Base-by-base conservation (phyloP, 2,113 vertebrate genomes). In the Paramisgurnus dabryanus region DNA sequence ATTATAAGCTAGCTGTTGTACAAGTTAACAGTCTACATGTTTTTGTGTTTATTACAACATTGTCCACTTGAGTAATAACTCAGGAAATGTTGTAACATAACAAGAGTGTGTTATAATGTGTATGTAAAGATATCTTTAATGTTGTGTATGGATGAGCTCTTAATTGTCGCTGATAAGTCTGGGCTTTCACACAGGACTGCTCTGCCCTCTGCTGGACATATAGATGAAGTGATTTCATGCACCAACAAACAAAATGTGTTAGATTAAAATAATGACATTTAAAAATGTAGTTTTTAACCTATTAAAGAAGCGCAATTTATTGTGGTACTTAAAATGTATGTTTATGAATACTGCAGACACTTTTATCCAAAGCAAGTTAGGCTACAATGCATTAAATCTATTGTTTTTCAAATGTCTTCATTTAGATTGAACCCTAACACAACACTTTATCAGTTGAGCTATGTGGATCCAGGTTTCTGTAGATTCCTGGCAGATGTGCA, bases 161-260 rank as follows among this genome's bases (percentile, higher is more conserved):
- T 85, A 45, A 65, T 47, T 41, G 40, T 70, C 34, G 57, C 13
- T 17, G 58, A 27, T 73, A 49, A 75, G 1, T 2, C 43, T 49
- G 73, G 15, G 11, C 64, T 49, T 53, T 88, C 84, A 88, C 76
- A 87, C 83, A 81, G 87, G 88, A 78, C 89, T 89, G 89, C 89
- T 90, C 86, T 90, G 93, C 92, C 93, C 92, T 88, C 93, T 82
- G 91, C 92, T 94, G 93, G 92, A 80, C 87, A 88, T 69, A 84
- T 47, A 34, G 15, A 81, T 76, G 75, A 90, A 87, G 70, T 83
- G 43, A 86, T 72, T 18, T 39, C 43, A 69, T 78, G 12, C 67
- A 15, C 47, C 7, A 2, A n/a, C 17, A n/a, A 3, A 50, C 49
- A 34, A 50, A 3, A n/a, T 58, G 6, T 58, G 6, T 17, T 6